Conservation (phyloP, 2,113 vertebrate species). For the Pelmatolapia mariae region DNA sequence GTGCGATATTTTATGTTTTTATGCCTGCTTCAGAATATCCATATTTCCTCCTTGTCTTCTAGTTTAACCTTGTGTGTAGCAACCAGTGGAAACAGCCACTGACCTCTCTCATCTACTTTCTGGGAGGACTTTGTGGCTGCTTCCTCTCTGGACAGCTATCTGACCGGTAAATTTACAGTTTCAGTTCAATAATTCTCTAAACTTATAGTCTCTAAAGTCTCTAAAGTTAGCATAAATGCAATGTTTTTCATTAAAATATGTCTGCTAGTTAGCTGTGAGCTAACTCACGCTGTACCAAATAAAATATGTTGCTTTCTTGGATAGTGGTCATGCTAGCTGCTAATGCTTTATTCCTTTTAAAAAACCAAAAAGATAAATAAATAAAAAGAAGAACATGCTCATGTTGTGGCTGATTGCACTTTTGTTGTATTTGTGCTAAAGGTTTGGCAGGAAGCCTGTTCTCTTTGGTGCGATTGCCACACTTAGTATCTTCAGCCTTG, state of each 20-base stretch:
- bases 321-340: background rate
- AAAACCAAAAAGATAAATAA: background rate
- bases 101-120: conserved; percentile 25
- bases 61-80: conserved; percentile 50
- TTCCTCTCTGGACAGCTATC: conserved; percentile 42
- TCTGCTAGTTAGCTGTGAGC: background rate
- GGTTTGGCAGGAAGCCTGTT: conserved; percentile 49
- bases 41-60: background rate
- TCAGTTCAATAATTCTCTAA: background rate
- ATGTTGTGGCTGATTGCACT: background rate
- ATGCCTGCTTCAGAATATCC: background rate
- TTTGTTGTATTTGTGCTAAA: background rate
- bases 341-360: background rate
- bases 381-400: background rate
- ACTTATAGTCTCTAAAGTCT: background rate
- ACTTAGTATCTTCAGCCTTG: conserved; percentile 4
- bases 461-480: background rate
- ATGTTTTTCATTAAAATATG: background rate
- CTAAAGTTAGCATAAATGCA: background rate
- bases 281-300: background rate
- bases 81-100: conserved; percentile 51
- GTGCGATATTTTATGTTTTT: background rate
- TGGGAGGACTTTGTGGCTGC: conserved; percentile 39
- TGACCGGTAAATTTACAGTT: conserved; percentile 23
- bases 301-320: background rate